Conservation (phyloP, 2,888 invertebrate genomes). For the Lochmaea crataegi region DNA sequence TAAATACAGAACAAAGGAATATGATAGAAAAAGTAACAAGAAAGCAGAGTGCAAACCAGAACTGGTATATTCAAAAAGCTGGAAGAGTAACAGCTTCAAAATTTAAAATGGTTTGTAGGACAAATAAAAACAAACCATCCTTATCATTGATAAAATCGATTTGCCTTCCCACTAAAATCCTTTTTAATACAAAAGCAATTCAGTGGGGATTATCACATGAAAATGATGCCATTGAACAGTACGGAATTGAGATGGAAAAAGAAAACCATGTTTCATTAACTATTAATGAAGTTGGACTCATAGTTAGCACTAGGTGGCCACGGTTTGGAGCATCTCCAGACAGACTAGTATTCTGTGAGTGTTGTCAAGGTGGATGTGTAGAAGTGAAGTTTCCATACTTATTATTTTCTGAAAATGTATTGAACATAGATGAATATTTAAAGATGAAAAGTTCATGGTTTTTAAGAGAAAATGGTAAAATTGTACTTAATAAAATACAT, state of each 20-base stretch:
- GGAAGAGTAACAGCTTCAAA: slow-evolving; percentile 3
- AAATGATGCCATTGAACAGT: slow-evolving; percentile 17
- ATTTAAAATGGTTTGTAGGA: slow-evolving; percentile 1
- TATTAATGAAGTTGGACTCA: slow-evolving; percentile 15
- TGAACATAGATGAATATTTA: neutral
- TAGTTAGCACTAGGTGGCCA: slow-evolving; percentile 26
- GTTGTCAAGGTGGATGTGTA: slow-evolving; percentile 13
- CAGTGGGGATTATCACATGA: slow-evolving; percentile 12
- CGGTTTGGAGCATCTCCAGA: slow-evolving; percentile 42
- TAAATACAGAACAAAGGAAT: too few species aligned
- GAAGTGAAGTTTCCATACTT: neutral
- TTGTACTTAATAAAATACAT: slow-evolving; percentile 3
- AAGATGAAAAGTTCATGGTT: neutral
- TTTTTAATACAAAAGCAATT: slow-evolving; percentile 5
- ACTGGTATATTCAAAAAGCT: slow-evolving; percentile 3
- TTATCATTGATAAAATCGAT: slow-evolving; percentile 5
- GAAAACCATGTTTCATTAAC: slow-evolving; percentile 30
- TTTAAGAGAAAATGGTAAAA: slow-evolving; percentile 8
- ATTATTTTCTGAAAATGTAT: neutral
- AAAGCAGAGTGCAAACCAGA: too few species aligned
- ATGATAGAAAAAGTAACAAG: too few species aligned
- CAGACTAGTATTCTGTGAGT: slow-evolving; percentile 39
- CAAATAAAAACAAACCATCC: neutral
- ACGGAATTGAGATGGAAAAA: slow-evolving; percentile 8
- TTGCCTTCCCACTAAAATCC: slow-evolving; percentile 10